Conservation (phyloP, 2,888 invertebrate species). For the Hydrotaea cyrtoneurina region DNA sequence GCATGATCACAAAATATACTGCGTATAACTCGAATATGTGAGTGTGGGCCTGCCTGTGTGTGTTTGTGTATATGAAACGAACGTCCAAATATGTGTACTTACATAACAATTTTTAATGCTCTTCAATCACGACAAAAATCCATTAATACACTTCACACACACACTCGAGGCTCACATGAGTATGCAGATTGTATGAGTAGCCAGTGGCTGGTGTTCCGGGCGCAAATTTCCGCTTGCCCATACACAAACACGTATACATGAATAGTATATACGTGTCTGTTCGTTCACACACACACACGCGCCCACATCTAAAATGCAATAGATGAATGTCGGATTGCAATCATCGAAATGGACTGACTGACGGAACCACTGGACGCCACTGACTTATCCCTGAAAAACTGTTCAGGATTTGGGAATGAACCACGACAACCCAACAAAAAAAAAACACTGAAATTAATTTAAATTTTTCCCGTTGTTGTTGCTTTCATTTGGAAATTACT, state of each 20-base stretch:
- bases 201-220: background rate
- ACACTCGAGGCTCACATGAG: background rate
- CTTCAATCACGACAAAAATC: constrained; percentile 70
- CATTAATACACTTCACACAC: constrained; percentile 70
- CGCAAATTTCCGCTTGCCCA: background rate
- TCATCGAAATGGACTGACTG: constrained; percentile 10
- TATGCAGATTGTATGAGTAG: constrained; percentile 9
- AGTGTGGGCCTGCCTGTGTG: background rate
- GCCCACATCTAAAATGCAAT: constrained; percentile 28
- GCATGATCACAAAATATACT: constrained; percentile 45
- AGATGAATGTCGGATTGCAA: constrained; percentile 44
- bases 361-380: background rate
- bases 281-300: background rate
- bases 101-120: constrained; percentile 61
- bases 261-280: constrained; percentile 1
- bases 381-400: background rate
- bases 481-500: background rate
- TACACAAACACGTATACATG: background rate
- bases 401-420: background rate
- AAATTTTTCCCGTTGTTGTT: background rate
- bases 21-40: constrained; percentile 20
- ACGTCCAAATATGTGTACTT: constrained; percentile 6
- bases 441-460: background rate
- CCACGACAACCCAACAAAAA: background rate
- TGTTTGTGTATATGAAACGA: background rate